These are phyloP conservation scores for Sitta europaea DNA, from an alignment of 2,113 vertebrate genomes.

Conservation along the genomic window DNA sequence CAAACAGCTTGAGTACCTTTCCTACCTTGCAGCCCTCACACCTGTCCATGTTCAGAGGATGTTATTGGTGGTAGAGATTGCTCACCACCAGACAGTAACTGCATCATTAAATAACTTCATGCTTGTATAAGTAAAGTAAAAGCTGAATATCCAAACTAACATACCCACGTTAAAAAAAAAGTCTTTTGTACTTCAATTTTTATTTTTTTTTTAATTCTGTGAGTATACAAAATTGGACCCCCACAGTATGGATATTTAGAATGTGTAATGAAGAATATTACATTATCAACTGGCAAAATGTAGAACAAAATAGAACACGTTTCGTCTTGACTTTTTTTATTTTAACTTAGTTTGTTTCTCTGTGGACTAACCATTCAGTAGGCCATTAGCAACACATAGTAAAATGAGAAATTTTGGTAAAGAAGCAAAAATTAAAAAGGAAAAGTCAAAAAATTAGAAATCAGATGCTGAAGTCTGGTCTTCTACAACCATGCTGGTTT, in stretches of 20 bases:
- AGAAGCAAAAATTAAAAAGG: not conserved
- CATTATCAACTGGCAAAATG: fast-evolving
- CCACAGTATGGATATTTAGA: not conserved
- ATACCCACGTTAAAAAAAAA: not conserved
- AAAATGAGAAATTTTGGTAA: not conserved
- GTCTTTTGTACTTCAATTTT: not conserved
- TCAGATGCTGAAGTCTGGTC: not conserved
- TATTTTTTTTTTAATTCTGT: not conserved
- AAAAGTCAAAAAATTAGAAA: not conserved
- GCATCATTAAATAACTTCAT: not conserved
- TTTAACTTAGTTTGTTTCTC: not conserved
- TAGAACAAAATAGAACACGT: not conserved
- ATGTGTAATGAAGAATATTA: not conserved
- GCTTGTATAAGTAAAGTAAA: not conserved
- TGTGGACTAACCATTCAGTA: not conserved
- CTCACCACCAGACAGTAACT: not conserved
- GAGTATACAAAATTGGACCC: not conserved
- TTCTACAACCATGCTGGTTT: not conserved
- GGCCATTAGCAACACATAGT: fast-evolving
- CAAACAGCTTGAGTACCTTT: not conserved
- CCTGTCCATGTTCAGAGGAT: not conserved
- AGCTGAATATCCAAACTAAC: not conserved
- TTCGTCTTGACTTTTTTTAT: not conserved
- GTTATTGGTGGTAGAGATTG: not conserved
- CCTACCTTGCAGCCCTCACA: not conserved